phyloP scores from a whole-genome alignment of 2,113 vertebrate species.

The Cheilinus undulatus region DNA sequence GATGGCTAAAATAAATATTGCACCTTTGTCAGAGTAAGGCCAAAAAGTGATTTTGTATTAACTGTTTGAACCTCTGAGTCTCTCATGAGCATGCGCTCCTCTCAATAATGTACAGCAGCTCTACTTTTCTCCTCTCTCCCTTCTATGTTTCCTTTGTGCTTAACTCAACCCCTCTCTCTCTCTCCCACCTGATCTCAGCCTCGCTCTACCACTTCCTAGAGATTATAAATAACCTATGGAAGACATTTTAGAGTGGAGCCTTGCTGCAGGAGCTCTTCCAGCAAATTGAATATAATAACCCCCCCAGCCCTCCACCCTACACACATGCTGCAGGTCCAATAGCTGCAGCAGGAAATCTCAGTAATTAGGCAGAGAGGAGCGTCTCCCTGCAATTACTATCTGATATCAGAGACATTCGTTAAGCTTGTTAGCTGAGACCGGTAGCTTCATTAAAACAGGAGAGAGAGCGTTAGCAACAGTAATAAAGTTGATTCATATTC shows the following conservation, averaged over 20 bases:
- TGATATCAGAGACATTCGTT: constrained; percentile 66
- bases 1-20: too few species aligned
- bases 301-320: neutral
- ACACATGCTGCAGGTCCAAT: constrained; percentile 54
- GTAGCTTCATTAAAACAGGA: constrained; percentile 62
- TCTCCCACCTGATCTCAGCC: constrained; percentile 15
- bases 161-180: constrained; percentile 13
- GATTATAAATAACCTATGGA: constrained; percentile 73
- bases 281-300: constrained; percentile 68
- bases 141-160: constrained; percentile 14
- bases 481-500: constrained; percentile 57
- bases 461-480: constrained; percentile 31
- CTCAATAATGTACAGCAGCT: neutral
- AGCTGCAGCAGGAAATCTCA: constrained; percentile 63
- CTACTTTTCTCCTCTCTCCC: neutral
- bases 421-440: constrained; percentile 71
- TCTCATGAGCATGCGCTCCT: neutral
- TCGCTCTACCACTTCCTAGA: constrained; percentile 34
- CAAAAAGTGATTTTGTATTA: too few species aligned
- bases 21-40: too few species aligned
- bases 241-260: constrained; percentile 58
- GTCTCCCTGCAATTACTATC: constrained; percentile 67
- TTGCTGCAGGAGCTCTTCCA: constrained; percentile 60
- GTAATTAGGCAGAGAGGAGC: constrained; percentile 70
- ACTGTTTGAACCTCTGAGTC: too few species aligned